phyloP scores from a whole-genome alignment of 2,797 vertebrate species.

The Stomatorhinus walkeri region DNA sequence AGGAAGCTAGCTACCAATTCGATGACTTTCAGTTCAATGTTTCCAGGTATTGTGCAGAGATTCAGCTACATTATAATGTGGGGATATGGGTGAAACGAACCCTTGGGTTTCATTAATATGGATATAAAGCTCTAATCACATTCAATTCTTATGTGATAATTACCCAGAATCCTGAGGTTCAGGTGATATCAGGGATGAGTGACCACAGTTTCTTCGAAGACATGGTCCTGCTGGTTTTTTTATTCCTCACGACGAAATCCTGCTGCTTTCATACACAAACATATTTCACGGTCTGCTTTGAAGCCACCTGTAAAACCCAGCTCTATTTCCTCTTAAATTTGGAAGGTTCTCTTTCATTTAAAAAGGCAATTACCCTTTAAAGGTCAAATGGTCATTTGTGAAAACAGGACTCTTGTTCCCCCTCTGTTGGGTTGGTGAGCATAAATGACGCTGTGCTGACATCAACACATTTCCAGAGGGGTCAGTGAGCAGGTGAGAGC shows the following conservation, averaged over 20 bases:
- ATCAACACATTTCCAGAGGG: neutral
- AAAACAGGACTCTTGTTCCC: conserved; percentile 48
- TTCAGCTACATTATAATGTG: neutral
- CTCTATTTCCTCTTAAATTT: conserved; percentile 43
- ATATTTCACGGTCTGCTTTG: conserved; percentile 57
- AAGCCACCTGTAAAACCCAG: conserved; percentile 50
- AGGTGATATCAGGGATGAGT: neutral
- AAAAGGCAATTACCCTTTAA: conserved; percentile 68
- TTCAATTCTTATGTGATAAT: neutral
- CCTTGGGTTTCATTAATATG: neutral
- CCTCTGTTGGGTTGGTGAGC: conserved; percentile 35
- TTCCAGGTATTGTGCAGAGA: neutral
- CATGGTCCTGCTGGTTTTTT: neutral
- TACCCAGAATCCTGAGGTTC: neutral
- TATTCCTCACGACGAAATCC: neutral
- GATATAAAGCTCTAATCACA: neutral
- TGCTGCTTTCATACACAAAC: conserved; percentile 31
- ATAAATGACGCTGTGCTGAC: conserved; percentile 48
- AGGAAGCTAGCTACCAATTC: neutral
- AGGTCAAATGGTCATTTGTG: conserved; percentile 56
- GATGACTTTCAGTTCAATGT: neutral
- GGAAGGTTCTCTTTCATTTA: conserved; percentile 54
- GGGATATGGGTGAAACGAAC: neutral
- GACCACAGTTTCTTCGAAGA: neutral
- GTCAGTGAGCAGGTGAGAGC: neutral